Conservation (phyloP, 1,140 invertebrate genomes). For the Neuroterus valhalla region DNA sequence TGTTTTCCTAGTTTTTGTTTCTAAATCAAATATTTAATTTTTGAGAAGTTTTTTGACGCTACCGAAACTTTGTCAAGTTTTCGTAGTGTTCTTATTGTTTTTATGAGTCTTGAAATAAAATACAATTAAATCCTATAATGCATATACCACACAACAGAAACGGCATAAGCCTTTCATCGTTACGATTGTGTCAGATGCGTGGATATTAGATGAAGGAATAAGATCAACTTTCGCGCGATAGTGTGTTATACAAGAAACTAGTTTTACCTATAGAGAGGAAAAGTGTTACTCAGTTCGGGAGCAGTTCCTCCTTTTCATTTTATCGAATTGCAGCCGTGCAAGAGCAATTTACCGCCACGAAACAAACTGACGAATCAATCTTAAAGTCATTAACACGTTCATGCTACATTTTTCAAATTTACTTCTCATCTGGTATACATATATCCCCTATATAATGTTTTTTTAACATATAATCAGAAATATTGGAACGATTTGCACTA, state of each 20-base stretch:
- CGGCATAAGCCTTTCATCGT: conserved; percentile 35
- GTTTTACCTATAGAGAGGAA: conserved; percentile 48
- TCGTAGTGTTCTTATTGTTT: background rate
- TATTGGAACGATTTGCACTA: too few relatives aligned
- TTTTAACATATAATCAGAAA: too few relatives aligned
- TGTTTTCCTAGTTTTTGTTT: too few relatives aligned
- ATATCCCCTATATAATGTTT: too few relatives aligned
- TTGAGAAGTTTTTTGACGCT: too few relatives aligned
- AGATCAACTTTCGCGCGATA: conserved; percentile 61
- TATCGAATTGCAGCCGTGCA: background rate
- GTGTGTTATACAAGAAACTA: conserved; percentile 66
- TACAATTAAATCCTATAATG: background rate
- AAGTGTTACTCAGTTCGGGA: conserved; percentile 37
- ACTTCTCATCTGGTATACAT: background rate
- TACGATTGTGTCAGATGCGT: conserved; percentile 48
- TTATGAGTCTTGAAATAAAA: background rate
- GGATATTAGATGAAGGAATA: conserved; percentile 46
- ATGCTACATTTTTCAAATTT: background rate
- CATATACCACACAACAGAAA: background rate
- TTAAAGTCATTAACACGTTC: conserved; percentile 2
- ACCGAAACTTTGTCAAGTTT: too few relatives aligned
- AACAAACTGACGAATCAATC: background rate
- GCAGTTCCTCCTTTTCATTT: conserved; percentile 36
- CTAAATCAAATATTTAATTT: too few relatives aligned
- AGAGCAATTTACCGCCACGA: conserved; percentile 18